Evolutionary conservation across 2,797 vertebrate genomes (phyloP), one percentile per base, ranked within the genome.

Genomic region (Microchirus variegatus): DNA sequence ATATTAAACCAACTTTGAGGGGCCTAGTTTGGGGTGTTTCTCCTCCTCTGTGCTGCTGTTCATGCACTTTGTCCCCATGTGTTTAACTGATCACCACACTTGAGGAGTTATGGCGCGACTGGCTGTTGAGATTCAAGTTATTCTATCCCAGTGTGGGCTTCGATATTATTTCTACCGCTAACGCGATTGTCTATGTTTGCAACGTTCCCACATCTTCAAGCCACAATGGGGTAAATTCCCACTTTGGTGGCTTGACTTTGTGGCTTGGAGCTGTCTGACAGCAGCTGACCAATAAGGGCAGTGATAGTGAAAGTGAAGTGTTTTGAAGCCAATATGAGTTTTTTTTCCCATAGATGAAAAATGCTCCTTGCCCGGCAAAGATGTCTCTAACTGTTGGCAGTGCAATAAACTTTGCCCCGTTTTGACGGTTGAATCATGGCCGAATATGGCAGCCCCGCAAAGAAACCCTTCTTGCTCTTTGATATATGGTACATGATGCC

Each of bases 1-100:
- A 89, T 89, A 87, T 89, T 81, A 86, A 86, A 84, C 81, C 85
- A 88, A 83, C 78, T 80, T 65, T 41, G 62, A 82, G 88, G 82
- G 88, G 88, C 88, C 87, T 62, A 18, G 18, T 77, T 55, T 47
- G 63, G 89, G 89, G 83, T 66, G 58, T 78, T 77, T 70, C 58
- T 73, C n/a, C 43, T 75, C 50, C 67, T 63, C 60, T 67, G 55
- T 49, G 73, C 73, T 73, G 73, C 84, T 77, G 75, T 76, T 84
- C 47, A 2, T 72, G 62, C 35, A 79, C 48, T 80, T 63, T 83
- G 73, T 69, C 46, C 62, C 40, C 0, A n/a, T 60, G 40, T 53
- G 44, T 54, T 42, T 56, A 16, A 14, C 60, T 64, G n/a, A 70
- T 67, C 18, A 11, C 10, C 53, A 22, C 26, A 5, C 51, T 61